phyloP scores from a whole-genome alignment of 2,797 vertebrate species.

The Propithecus perrieri region DNA sequence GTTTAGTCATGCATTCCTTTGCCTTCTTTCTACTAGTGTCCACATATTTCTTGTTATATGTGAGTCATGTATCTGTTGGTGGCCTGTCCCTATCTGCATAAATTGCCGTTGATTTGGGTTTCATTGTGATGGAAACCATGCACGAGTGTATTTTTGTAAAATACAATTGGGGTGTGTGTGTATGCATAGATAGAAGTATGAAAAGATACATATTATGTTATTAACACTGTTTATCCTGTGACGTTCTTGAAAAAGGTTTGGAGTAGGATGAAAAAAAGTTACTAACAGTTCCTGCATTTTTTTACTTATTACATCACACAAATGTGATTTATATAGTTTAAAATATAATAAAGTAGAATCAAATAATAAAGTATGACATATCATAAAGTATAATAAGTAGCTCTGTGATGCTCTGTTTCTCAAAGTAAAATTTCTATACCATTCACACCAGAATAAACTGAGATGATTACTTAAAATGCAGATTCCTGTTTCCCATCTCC shows the following conservation, averaged over 20 bases:
- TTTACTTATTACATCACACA: not conserved
- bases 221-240: not conserved
- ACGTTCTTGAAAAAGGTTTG: not conserved
- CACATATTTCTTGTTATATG: not conserved
- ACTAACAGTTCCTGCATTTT: not conserved
- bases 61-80: not conserved
- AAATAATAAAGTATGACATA: not conserved
- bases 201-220: not conserved
- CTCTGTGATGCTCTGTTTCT: not conserved
- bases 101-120: not conserved
- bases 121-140: not conserved
- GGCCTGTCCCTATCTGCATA: not conserved
- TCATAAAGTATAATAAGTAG: not conserved
- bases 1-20: not conserved
- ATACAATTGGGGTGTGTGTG: not conserved
- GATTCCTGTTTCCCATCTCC: not conserved
- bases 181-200: not conserved
- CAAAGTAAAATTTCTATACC: not conserved
- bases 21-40: not conserved
- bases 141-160: not conserved
- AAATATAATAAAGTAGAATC: not conserved
- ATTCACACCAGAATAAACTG: not conserved
- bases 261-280: not conserved
- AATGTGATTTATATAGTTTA: not conserved
- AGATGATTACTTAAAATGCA: not conserved